phyloP scores from a whole-genome alignment of 2,113 vertebrate genomes.

The Rhinopomastus cyanomelas region DNA sequence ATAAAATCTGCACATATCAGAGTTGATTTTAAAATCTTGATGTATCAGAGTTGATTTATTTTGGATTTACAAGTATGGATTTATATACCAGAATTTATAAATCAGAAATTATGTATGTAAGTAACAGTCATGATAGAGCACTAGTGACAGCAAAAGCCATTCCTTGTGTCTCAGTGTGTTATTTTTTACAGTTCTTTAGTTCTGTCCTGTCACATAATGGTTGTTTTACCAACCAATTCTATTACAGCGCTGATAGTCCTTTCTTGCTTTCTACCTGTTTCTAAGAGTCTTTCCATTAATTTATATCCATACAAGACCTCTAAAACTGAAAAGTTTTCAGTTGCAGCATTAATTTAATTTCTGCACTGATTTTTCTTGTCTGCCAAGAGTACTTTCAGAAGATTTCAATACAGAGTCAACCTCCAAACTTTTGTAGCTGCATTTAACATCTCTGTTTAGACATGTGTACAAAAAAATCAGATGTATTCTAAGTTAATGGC shows the following conservation, averaged over 20 bases:
- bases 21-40: background rate
- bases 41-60: background rate
- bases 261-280: background rate
- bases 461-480: background rate
- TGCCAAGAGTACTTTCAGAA: background rate
- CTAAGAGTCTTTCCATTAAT: background rate
- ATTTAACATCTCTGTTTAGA: background rate
- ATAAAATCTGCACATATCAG: background rate
- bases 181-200: background rate
- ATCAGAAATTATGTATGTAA: background rate
- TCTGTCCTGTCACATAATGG: background rate
- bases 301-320: background rate
- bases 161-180: background rate
- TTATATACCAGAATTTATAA: no score
- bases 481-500: background rate
- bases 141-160: background rate
- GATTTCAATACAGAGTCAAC: background rate
- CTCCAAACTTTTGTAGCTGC: background rate
- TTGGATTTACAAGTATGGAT: no score
- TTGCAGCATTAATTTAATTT: background rate
- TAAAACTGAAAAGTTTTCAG: background rate
- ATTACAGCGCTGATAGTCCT: background rate
- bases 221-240: background rate
- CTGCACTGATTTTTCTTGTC: background rate
- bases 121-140: background rate